Evolutionary conservation across 2,888 invertebrate species (phyloP).

Genomic region (Coronaproctus castanopsis): DNA sequence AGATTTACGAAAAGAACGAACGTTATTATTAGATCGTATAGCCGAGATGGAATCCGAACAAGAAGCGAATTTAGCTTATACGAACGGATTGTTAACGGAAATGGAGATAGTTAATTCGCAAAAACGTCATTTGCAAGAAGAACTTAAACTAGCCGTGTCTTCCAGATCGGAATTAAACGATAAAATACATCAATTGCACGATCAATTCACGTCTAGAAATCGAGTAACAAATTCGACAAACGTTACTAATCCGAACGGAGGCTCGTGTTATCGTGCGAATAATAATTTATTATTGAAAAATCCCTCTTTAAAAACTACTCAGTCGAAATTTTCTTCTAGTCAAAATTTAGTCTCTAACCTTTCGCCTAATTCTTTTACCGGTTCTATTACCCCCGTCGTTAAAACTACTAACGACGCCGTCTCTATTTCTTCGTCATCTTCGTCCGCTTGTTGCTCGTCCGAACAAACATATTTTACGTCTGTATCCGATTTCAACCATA

Average conservation of each 20-base stretch:
- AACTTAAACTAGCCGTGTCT: slow-evolving; percentile 34
- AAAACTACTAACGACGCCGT: background rate
- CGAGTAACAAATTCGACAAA: background rate
- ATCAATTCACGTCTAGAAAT: slow-evolving; percentile 2
- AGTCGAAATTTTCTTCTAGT: background rate
- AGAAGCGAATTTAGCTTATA: slow-evolving; percentile 41
- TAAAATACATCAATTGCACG: slow-evolving; percentile 3
- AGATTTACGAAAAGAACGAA: slow-evolving; percentile 45
- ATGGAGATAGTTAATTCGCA: slow-evolving; percentile 35
- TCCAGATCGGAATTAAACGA: background rate
- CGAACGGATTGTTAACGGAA: slow-evolving; percentile 42
- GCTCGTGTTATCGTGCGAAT: background rate
- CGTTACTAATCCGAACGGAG: background rate
- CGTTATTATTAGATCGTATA: slow-evolving; percentile 48
- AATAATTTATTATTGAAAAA: background rate
- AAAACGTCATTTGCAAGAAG: slow-evolving; percentile 39
- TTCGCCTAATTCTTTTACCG: background rate
- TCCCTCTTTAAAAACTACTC: background rate
- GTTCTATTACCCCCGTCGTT: background rate
- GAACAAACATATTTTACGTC: background rate
- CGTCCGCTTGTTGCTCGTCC: background rate
- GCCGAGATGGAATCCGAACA: slow-evolving; percentile 60
- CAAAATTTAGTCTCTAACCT: background rate
- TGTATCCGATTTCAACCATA: background rate
- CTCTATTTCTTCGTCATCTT: background rate